Conservation (phyloP, 2,797 vertebrate genomes). For the Pseudocheirus occidentalis region DNA sequence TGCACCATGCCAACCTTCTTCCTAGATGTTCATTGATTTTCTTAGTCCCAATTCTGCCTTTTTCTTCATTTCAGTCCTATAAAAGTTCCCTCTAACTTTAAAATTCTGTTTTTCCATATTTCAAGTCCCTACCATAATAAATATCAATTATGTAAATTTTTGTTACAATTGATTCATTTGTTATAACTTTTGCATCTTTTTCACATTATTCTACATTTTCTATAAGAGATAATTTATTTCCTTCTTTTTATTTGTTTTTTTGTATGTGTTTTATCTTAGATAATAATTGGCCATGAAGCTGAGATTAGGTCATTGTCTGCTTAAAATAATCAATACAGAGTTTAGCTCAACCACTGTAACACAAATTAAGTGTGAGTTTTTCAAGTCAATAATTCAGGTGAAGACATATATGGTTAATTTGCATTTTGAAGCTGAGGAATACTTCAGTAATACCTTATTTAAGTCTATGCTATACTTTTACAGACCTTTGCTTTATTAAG, state of each 20-base stretch:
- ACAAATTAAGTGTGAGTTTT: neutral
- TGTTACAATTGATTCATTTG: neutral
- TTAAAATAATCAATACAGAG: neutral
- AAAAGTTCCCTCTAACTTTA: neutral
- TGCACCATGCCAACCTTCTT: neutral
- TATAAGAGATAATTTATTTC: neutral
- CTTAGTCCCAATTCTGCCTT: neutral
- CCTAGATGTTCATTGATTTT: neutral
- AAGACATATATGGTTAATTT: neutral
- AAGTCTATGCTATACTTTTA: neutral
- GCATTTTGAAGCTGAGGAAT: neutral
- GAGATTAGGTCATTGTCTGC: neutral
- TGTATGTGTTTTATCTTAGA: neutral
- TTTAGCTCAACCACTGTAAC: neutral
- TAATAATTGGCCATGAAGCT: neutral
- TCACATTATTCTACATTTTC: neutral
- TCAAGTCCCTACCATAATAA: neutral
- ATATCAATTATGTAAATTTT: neutral
- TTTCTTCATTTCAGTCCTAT: neutral
- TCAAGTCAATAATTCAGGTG: neutral
- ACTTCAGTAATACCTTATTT: neutral
- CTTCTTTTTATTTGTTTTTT: neutral
- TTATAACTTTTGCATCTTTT: neutral
- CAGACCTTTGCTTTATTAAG: neutral
- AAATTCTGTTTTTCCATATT: neutral